Percentiles rank a stretch among this genome's conserved stretches.
phyloP scores from a whole-genome alignment of 2,113 vertebrate genomes.

The Pedetes capensis region DNA sequence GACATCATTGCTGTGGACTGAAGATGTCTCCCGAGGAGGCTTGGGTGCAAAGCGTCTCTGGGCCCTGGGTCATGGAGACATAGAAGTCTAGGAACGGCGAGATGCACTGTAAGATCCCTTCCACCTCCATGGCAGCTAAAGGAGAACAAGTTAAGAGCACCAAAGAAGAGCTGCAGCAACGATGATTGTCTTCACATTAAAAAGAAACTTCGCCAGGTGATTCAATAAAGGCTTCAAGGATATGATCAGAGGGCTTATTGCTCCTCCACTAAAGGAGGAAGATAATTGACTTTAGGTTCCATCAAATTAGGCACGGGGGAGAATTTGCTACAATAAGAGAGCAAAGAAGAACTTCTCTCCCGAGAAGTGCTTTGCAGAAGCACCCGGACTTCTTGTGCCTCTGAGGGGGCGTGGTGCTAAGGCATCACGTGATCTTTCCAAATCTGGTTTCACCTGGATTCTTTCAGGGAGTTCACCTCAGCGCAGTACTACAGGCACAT shows the following conservation, averaged over 20 bases:
- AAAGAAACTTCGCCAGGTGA: not conserved
- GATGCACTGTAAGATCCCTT: not conserved
- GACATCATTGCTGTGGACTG: not conserved
- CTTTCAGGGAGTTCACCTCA: not conserved
- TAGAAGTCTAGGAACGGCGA: not conserved
- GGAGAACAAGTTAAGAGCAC: not conserved
- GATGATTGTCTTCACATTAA: not conserved
- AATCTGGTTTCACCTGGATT: not conserved
- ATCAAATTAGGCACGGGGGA: not conserved
- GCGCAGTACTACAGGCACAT: too few species aligned
- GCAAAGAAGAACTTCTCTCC: not conserved
- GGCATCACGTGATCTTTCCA: accelerated
- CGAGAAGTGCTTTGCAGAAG: not conserved
- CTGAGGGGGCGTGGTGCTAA: not conserved
- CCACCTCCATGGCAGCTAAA: too few species aligned
- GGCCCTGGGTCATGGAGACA: not conserved
- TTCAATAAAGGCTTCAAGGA: not conserved
- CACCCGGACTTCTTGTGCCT: accelerated
- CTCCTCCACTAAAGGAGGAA: not conserved
- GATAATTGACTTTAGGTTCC: not conserved
- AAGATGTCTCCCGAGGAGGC: not conserved
- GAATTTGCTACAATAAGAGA: not conserved
- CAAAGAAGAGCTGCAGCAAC: too few species aligned
- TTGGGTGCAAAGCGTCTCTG: too few species aligned
- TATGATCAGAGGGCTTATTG: too few species aligned